Evolutionary conservation across 2,113 vertebrate species (phyloP).

Genomic region (Glaucidium brasilianum): DNA sequence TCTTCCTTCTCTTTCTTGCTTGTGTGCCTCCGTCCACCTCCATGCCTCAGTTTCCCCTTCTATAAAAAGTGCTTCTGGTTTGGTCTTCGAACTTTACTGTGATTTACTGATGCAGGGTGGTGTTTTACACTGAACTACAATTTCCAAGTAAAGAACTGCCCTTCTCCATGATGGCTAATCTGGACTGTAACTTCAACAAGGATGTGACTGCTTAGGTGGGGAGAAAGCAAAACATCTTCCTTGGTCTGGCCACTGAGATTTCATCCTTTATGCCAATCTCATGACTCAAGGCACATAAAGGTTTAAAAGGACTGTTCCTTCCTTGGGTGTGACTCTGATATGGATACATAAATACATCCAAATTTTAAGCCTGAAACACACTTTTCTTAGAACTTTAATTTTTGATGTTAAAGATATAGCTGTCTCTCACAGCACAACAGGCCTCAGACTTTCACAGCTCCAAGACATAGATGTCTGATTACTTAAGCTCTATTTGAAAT

Average conservation of each 20-base stretch:
- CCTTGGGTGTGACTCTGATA: neutral
- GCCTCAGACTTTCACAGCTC: slow-evolving; percentile 58
- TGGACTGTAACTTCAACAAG: neutral
- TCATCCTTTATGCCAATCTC: neutral
- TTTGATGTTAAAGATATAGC: slow-evolving; percentile 60
- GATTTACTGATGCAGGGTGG: neutral
- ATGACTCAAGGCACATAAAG: neutral
- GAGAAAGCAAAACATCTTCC: neutral
- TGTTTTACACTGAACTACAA: neutral
- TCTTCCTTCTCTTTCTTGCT: neutral
- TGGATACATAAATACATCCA: neutral
- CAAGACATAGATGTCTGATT: slow-evolving; percentile 69
- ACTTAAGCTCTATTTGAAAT: slow-evolving; percentile 69
- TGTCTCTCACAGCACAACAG: slow-evolving; percentile 41
- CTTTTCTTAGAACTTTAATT: slow-evolving; percentile 36
- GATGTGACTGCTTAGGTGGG: neutral
- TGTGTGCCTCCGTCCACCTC: neutral
- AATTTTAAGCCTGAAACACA: slow-evolving; percentile 3
- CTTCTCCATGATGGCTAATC: neutral
- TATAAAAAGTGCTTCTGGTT: neutral
- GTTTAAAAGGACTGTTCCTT: neutral
- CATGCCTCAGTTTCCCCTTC: neutral
- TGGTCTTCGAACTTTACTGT: neutral
- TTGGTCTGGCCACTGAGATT: neutral
- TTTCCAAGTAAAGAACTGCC: neutral